Evolutionary conservation across 2,113 vertebrate genomes (phyloP).

Genomic region (rabbit (Oryctolagus cuniculus)): DNA sequence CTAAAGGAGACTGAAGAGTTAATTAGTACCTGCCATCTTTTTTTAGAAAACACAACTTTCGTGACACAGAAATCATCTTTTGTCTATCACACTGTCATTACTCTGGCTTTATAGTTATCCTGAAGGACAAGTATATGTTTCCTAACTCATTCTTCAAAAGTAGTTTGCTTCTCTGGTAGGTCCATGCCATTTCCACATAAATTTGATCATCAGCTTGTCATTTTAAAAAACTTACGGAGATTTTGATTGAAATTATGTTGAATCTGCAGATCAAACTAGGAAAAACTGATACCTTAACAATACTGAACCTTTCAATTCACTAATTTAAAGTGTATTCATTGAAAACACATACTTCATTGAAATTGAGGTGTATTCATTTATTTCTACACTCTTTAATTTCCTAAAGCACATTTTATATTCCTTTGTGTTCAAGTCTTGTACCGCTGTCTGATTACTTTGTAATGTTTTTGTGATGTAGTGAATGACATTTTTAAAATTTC

Average conservation of each 20-base stretch:
- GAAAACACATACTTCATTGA: too few relatives aligned
- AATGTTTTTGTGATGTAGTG: not conserved
- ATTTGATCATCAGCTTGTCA: not conserved
- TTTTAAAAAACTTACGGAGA: not conserved
- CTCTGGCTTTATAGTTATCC: not conserved
- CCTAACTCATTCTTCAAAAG: slow-evolving; percentile 3
- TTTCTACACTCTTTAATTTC: not conserved
- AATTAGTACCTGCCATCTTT: not conserved
- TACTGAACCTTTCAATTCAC: not conserved
- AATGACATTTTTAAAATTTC: not conserved
- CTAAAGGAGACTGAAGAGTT: not conserved
- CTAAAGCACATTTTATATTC: not conserved
- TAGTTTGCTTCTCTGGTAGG: not conserved
- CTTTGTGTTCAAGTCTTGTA: not conserved
- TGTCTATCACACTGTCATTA: not conserved
- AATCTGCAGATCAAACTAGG: not conserved
- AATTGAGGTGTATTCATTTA: not conserved
- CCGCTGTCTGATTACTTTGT: not conserved
- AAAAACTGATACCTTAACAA: not conserved
- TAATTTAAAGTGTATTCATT: not conserved
- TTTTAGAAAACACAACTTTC: not conserved
- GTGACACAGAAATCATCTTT: slow-evolving; percentile 5
- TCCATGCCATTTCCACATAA: not conserved
- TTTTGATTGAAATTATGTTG: not conserved
- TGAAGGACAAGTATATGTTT: not conserved